Evolutionary conservation across 2,888 invertebrate genomes (phyloP).

Genomic region (Callosobruchus maculatus): DNA sequence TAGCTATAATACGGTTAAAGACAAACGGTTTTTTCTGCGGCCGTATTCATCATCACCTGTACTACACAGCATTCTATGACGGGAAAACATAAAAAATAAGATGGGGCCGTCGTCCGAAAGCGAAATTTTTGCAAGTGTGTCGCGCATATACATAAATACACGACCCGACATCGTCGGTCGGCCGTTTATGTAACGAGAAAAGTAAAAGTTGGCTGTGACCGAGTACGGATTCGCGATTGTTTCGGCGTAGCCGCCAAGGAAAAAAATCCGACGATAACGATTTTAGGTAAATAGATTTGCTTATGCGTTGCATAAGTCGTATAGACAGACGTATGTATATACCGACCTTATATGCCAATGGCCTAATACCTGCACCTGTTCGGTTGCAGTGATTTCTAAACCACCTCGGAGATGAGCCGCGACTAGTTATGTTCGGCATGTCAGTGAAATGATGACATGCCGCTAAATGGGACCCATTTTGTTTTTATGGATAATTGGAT

Average conservation of each 20-base stretch:
- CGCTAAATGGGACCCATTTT: too few species aligned
- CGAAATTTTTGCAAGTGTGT: constrained; percentile 19
- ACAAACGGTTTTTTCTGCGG: too few species aligned
- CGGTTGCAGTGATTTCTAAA: neutral
- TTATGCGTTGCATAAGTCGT: neutral
- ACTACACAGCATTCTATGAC: neutral
- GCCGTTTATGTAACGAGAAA: neutral
- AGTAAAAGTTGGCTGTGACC: neutral
- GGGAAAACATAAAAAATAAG: neutral
- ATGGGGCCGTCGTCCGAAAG: constrained; percentile 2
- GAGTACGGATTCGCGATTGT: neutral
- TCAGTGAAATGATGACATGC: too few species aligned
- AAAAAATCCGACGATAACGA: neutral
- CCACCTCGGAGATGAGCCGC: neutral
- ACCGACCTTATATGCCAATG: neutral
- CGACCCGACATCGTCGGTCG: too few species aligned
- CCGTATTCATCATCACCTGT: neutral
- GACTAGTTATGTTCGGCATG: too few species aligned
- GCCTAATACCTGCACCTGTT: neutral
- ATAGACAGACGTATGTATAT: neutral
- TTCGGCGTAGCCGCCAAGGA: neutral
- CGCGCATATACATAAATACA: neutral
- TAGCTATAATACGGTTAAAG: too few species aligned
- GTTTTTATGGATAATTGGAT: too few species aligned
- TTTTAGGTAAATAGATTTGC: neutral